Percentiles rank a stretch among this genome's conserved stretches.
These are phyloP conservation scores for Drosophila carrolli DNA, from an alignment of 1,140 invertebrate genomes.

Conservation along the genomic window DNA sequence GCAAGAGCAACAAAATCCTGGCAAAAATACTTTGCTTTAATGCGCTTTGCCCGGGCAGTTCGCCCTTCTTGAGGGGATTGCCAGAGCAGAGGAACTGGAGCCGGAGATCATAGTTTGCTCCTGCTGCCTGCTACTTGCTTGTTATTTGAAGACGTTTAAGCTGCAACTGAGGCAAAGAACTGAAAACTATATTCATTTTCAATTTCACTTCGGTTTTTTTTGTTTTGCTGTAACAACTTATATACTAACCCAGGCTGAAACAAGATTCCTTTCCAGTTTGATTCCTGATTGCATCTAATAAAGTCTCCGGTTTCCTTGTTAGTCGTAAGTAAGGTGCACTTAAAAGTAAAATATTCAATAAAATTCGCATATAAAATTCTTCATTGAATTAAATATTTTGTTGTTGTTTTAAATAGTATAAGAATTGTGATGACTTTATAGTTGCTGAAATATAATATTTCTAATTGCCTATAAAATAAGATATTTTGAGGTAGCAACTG, in stretches of 20 bases:
- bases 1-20: slow-evolving; percentile 61
- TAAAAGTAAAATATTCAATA: neutral
- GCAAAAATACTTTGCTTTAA: slow-evolving; percentile 70
- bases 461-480: too few species aligned
- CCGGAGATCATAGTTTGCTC: slow-evolving; percentile 5
- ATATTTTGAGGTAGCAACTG: too few species aligned
- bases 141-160: slow-evolving; percentile 61
- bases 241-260: slow-evolving; percentile 18
- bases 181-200: slow-evolving; percentile 48
- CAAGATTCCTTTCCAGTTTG: slow-evolving; percentile 11
- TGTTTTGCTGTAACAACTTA: slow-evolving; percentile 3
- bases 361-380: too few species aligned
- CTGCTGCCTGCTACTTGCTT: slow-evolving; percentile 22
- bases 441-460: too few species aligned
- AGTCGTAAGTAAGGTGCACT: slow-evolving; percentile 2
- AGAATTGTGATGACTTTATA: too few species aligned
- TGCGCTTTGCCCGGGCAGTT: slow-evolving; percentile 57
- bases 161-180: slow-evolving; percentile 42
- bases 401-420: too few species aligned
- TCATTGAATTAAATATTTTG: too few species aligned
- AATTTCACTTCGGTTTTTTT: slow-evolving; percentile 28
- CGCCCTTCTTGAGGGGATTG: neutral
- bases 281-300: slow-evolving; percentile 34
- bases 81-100: neutral
- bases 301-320: slow-evolving; percentile 3